Evolutionary conservation across 2,888 invertebrate species (phyloP).

Genomic region (Gibbula magus): DNA sequence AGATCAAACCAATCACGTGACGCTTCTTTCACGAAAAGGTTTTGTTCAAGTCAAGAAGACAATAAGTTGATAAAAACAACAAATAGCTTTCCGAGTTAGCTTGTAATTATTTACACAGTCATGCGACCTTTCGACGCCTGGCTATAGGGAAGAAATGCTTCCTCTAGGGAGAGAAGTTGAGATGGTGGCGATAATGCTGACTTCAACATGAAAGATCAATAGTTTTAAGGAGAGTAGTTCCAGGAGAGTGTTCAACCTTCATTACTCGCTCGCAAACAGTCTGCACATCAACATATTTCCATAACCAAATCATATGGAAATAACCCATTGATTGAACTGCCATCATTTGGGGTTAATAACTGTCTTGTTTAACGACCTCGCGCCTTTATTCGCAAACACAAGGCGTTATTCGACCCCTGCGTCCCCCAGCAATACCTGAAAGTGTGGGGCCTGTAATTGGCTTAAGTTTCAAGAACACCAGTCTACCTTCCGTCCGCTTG

Average conservation of each 20-base stretch:
- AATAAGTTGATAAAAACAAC: conserved; percentile 18
- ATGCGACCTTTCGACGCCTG: conserved; percentile 10
- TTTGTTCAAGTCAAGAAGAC: background rate
- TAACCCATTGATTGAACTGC: background rate
- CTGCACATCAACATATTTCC: background rate
- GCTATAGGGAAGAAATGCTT: background rate
- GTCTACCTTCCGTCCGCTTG: background rate
- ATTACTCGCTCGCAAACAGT: background rate
- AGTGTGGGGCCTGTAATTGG: background rate
- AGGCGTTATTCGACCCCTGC: background rate
- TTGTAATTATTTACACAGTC: conserved; percentile 2
- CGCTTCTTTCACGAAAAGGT: background rate
- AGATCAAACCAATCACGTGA: background rate
- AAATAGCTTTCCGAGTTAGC: conserved; percentile 4
- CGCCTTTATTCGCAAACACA: background rate
- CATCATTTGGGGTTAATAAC: background rate
- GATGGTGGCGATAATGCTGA: conserved; percentile 4
- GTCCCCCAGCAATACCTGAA: background rate
- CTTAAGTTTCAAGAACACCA: background rate
- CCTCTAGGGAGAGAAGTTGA: conserved; percentile 7
- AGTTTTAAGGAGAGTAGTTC: conserved; percentile 8
- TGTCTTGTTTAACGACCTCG: background rate
- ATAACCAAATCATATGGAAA: background rate
- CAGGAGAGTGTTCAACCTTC: background rate
- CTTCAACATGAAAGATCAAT: conserved; percentile 6